Evolutionary conservation across 2,888 invertebrate genomes (phyloP).

Genomic region (Eilema griseolum): DNA sequence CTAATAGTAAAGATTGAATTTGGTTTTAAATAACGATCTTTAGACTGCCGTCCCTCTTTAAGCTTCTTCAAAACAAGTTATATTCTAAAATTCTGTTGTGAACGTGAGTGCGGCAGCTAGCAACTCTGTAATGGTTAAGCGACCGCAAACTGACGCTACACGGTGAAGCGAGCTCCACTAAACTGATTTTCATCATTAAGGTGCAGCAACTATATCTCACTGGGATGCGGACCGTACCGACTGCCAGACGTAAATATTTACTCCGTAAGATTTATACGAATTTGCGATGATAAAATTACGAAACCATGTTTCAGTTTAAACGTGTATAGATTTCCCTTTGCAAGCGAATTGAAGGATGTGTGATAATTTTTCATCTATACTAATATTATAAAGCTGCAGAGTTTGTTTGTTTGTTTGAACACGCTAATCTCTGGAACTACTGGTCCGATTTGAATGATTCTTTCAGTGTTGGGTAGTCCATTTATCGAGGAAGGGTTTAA

Average conservation of each 20-base stretch:
- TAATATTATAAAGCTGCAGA: too few species aligned
- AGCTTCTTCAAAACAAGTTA: background rate
- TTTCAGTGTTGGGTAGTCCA: too few species aligned
- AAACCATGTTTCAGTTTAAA: background rate
- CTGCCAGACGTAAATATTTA: slow-evolving; percentile 14
- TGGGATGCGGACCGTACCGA: slow-evolving; percentile 17
- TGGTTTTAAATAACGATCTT: background rate
- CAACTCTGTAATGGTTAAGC: slow-evolving; percentile 49
- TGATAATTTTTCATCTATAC: too few species aligned
- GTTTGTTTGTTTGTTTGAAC: too few species aligned
- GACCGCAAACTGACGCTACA: slow-evolving; percentile 56
- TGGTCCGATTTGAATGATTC: too few species aligned
- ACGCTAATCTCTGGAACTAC: too few species aligned
- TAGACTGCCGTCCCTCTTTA: background rate
- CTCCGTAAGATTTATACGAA: background rate
- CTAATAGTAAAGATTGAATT: too few species aligned
- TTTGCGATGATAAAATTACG: background rate
- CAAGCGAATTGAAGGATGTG: too few species aligned
- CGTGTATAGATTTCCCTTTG: background rate
- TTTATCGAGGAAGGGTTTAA: too few species aligned
- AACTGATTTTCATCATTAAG: slow-evolving; percentile 67
- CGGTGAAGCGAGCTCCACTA: slow-evolving; percentile 56
- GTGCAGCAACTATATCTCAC: slow-evolving; percentile 27
- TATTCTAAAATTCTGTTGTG: slow-evolving; percentile 10
- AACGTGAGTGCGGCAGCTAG: slow-evolving; percentile 38